These are phyloP conservation scores for Latrodectus elegans DNA, from an alignment of 2,888 invertebrate species.

Conservation along the genomic window DNA sequence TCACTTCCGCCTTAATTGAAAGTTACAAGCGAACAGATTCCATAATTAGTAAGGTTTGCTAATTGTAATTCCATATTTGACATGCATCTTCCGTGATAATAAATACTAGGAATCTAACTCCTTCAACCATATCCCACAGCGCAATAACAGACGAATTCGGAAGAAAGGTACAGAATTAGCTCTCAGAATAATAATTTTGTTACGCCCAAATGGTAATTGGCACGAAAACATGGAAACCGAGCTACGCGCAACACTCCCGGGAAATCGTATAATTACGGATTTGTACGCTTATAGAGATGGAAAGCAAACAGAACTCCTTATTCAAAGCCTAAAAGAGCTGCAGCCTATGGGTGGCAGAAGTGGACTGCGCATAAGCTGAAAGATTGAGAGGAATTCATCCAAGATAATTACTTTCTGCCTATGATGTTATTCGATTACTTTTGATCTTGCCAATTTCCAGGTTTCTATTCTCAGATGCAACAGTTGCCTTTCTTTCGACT, in stretches of 20 bases:
- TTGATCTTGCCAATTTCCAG: slow-evolving; percentile 28
- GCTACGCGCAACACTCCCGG: slow-evolving; percentile 30
- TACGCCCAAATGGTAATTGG: slow-evolving; percentile 54
- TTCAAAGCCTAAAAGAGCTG: too few species aligned
- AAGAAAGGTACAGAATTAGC: slow-evolving; percentile 14
- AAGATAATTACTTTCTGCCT: slow-evolving; percentile 49
- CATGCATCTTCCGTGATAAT: neutral
- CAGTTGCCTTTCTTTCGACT: neutral
- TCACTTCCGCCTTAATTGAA: neutral
- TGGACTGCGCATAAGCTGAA: slow-evolving; percentile 2
- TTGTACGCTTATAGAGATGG: slow-evolving; percentile 19
- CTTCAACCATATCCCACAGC: neutral
- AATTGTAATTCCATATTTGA: slow-evolving; percentile 12
- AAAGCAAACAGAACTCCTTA: slow-evolving; percentile 23
- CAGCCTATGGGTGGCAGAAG: slow-evolving; percentile 28
- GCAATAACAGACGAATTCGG: neutral
- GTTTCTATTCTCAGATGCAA: slow-evolving; percentile 17
- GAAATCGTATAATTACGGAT: slow-evolving; percentile 55
- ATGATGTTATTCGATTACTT: slow-evolving; percentile 33
- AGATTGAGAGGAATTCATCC: slow-evolving; percentile 37
- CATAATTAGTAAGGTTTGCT: slow-evolving; percentile 26
- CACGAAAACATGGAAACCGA: slow-evolving; percentile 49
- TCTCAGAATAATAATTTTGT: slow-evolving; percentile 53
- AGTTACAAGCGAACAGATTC: slow-evolving; percentile 33
- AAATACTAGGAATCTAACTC: too few species aligned